Evolutionary conservation across 2,113 vertebrate genomes (phyloP).

Genomic region (Charina bottae): DNA sequence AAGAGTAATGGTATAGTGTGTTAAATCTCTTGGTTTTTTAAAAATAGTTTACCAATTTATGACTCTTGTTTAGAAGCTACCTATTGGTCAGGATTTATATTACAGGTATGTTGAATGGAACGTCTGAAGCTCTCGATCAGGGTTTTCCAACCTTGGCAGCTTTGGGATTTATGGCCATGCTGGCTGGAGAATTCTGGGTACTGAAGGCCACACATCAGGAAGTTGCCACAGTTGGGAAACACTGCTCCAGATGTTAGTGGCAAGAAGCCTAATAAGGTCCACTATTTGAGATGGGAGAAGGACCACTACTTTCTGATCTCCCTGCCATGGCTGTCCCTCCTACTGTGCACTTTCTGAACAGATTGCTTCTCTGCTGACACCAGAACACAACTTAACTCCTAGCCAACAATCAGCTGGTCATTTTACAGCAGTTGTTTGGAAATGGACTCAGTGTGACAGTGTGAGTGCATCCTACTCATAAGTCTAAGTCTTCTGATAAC

Average conservation of each 20-base stretch:
- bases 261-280: not conserved
- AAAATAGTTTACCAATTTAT: constrained; percentile 6
- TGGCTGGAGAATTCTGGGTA: not conserved
- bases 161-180: not conserved
- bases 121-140: not conserved
- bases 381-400: not conserved
- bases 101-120: not conserved
- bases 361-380: not conserved
- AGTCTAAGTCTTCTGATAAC: not conserved
- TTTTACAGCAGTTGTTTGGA: not conserved
- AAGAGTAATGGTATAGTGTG: constrained; percentile 85
- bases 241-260: not conserved
- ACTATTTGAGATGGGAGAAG: not conserved
- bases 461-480: not conserved
- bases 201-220: not conserved
- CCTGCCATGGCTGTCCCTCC: not conserved
- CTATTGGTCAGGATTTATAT: not conserved
- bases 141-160: not conserved
- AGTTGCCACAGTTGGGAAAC: not conserved
- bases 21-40: constrained; percentile 49
- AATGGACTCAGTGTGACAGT: not conserved
- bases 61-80: not conserved
- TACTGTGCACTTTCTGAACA: not conserved
- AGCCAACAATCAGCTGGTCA: not conserved
- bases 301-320: not conserved